These are phyloP conservation scores for Dichetophora obliterata DNA, from an alignment of 2,888 invertebrate genomes.

Conservation along the genomic window DNA sequence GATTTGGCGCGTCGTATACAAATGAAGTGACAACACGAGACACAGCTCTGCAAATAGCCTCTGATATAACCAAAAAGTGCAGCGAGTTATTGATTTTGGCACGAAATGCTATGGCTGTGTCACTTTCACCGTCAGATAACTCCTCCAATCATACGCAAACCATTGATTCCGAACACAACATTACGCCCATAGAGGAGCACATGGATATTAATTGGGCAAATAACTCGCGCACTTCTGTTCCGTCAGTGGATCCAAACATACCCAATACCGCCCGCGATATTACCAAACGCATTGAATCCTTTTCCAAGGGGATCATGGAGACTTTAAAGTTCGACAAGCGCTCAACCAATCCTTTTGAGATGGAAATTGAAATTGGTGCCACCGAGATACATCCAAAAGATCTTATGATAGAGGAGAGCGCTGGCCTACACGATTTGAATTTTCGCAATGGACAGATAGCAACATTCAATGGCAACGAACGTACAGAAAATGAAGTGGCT, in stretches of 20 bases:
- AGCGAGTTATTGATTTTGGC: conserved; percentile 83
- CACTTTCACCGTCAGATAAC: conserved; percentile 73
- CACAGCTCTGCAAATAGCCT: conserved; percentile 80
- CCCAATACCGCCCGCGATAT: conserved; percentile 68
- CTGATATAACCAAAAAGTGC: conserved; percentile 82
- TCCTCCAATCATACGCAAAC: conserved; percentile 70
- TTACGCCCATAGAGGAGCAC: conserved; percentile 70
- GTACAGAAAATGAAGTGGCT: conserved; percentile 62
- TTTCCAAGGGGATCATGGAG: conserved; percentile 70
- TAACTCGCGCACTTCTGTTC: conserved; percentile 65
- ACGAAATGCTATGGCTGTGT: conserved; percentile 76
- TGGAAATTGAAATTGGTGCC: conserved; percentile 70
- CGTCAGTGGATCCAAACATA: conserved; percentile 63
- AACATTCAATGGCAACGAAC: conserved; percentile 68
- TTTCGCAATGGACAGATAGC: conserved; percentile 66
- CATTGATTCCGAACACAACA: conserved; percentile 70
- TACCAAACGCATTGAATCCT: conserved; percentile 69
- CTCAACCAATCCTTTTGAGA: conserved; percentile 69
- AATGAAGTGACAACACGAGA: conserved; percentile 67
- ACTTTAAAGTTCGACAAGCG: conserved; percentile 69
- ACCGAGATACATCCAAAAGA: conserved; percentile 68
- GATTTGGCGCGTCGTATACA: conserved; percentile 45
- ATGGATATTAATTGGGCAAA: conserved; percentile 70
- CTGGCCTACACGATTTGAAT: conserved; percentile 62
- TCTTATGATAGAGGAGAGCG: conserved; percentile 64